These are phyloP conservation scores for Babyrousa celebensis DNA, from an alignment of 2,797 vertebrate species.

Conservation along the genomic window DNA sequence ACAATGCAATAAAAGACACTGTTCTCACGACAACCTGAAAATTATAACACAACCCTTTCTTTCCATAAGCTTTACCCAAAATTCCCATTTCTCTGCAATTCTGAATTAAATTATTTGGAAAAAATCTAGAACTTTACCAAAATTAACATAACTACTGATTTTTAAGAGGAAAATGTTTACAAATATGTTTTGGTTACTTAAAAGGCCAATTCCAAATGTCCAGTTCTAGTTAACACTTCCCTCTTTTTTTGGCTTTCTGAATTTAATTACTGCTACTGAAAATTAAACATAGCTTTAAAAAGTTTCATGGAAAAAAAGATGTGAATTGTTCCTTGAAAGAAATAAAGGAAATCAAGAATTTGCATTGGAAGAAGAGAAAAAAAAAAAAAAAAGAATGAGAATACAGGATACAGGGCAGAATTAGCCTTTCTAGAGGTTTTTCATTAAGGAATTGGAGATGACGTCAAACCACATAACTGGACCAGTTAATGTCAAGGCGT, in stretches of 20 bases:
- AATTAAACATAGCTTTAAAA: conserved; percentile 36
- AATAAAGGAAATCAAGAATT: conserved; percentile 12
- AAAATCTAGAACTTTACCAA: conserved; percentile 56
- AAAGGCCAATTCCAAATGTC: conserved; percentile 51
- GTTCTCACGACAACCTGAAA: conserved; percentile 41
- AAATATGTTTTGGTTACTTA: conserved; percentile 23
- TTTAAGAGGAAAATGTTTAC: conserved; percentile 10
- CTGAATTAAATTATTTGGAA: conserved; percentile 7
- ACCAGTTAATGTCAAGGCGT: not conserved
- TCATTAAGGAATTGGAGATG: not conserved
- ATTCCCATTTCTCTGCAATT: not conserved
- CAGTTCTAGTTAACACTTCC: conserved; percentile 25
- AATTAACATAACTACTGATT: conserved; percentile 51
- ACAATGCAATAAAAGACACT: not conserved
- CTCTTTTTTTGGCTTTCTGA: conserved; percentile 50
- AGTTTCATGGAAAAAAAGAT: not conserved
- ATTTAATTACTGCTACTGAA: not conserved
- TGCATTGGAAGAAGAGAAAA: not conserved
- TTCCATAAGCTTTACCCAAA: not conserved
- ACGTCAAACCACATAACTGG: not conserved
- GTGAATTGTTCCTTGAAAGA: conserved; percentile 37
- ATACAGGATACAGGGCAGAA: not conserved
- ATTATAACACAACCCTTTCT: conserved; percentile 28
- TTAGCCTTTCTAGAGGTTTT: not conserved
- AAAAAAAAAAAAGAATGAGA: not conserved